Percentiles rank a stretch among this genome's conserved stretches.
Conservation (phyloP, 2,113 vertebrate genomes). For the Spea bombifrons region DNA sequence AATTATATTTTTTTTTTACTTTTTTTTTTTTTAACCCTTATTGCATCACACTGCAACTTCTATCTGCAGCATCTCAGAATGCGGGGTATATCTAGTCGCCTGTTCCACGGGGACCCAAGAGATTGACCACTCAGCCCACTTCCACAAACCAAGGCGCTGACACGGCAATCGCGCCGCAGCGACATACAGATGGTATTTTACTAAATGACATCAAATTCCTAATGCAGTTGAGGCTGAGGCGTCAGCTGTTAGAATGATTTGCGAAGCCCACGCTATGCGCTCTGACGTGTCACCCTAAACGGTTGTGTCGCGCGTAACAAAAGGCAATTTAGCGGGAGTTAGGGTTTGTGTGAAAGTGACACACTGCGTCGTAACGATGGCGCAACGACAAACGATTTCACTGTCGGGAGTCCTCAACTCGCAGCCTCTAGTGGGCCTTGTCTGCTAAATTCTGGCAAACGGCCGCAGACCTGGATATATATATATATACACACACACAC, state of each 20-base stretch:
- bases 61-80: too few species aligned
- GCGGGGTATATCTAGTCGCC: neutral
- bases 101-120: neutral
- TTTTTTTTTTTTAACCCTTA: too few species aligned
- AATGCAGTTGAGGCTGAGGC: neutral
- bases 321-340: constrained; percentile 17
- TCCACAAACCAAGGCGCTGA: too few species aligned
- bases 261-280: neutral
- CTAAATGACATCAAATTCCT: neutral
- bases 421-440: neutral
- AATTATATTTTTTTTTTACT: too few species aligned
- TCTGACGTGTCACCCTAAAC: constrained; percentile 1
- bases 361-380: constrained; percentile 1
- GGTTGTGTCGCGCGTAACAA: constrained; percentile 16
- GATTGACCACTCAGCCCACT: too few species aligned
- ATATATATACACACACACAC: too few species aligned
- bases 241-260: neutral
- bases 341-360: constrained; percentile 4
- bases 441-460: neutral
- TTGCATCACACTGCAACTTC: too few species aligned
- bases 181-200: neutral
- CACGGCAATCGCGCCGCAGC: neutral
- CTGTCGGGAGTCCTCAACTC: neutral
- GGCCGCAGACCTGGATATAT: too few species aligned
- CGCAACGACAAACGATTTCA: neutral